phyloP scores from a whole-genome alignment of 2,113 vertebrate species.

The Myocastor coypus region DNA sequence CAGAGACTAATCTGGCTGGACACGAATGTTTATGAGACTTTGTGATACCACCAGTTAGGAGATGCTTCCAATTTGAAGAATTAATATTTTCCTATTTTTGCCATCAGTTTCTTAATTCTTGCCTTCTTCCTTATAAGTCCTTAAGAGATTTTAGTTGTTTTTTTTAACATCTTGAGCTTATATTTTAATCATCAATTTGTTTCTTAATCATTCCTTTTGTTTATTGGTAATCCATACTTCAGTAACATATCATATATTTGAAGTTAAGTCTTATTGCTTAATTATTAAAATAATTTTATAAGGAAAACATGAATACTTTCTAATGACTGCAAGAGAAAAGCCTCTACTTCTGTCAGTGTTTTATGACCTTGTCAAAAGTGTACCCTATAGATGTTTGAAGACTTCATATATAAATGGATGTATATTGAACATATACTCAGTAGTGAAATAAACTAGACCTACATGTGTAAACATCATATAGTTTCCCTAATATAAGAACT shows the following conservation, averaged over 20 bases:
- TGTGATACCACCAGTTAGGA: not conserved
- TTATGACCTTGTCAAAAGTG: not conserved
- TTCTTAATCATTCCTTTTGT: not conserved
- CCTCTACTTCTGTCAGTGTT: not conserved
- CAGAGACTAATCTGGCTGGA: not conserved
- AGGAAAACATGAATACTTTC: not conserved
- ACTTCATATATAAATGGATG: too few species aligned
- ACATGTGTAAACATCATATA: too few species aligned
- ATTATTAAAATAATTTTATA: not conserved
- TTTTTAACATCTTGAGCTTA: not conserved
- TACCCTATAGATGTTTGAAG: too few species aligned
- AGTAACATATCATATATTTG: not conserved
- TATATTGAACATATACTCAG: too few species aligned
- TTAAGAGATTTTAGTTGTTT: not conserved
- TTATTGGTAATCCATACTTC: not conserved
- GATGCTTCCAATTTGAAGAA: slow-evolving; percentile 10
- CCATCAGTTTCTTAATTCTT: not conserved
- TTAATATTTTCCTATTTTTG: not conserved
- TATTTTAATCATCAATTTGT: slow-evolving; percentile 35
- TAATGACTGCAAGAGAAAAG: not conserved
- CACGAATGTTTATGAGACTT: not conserved
- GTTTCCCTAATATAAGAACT: too few species aligned
- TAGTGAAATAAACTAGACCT: too few species aligned
- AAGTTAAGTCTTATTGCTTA: not conserved
- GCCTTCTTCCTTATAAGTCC: not conserved